Base-by-base conservation (phyloP, 1,140 invertebrate genomes). In the Zaprionus africanus region DNA sequence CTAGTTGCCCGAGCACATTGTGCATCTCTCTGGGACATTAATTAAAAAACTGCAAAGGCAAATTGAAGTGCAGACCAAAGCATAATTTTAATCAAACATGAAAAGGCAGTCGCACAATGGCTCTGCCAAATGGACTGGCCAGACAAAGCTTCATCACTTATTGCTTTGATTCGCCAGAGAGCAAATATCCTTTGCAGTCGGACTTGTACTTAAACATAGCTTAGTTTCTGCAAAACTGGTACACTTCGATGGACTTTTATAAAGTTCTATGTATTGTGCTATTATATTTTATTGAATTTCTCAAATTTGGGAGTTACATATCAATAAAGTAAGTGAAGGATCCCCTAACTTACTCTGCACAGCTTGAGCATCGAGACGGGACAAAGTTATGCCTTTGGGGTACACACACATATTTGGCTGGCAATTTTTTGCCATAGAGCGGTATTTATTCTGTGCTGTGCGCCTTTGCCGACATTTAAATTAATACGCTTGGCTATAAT, bases 401-500 rank as follows among this genome's bases (percentile, higher is more conserved):
- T 13, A 49, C 22, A 36, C 15, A 58, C 61, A 71, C 53, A 69
- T 49, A 65, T 58, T 87, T 71, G 43, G 62, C 28, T 64, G 73
- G 36, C 13, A 17, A 66, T 82, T 80, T 66, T 77, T 71, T 76
- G 61, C 64, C 74, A 70, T 72, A 61, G 54, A 49, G 58, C 61
- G 26, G 65, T 90, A 73, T 90, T 85, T 90, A 79, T 79, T 85
- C 82, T 86, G 71, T 74, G 71, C 76, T 88, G 64, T 81, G 81
- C 60, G 85, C 78, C 72, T 88, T 88, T 90, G 85, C 80, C 82
- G 85, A 90, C 85, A 90, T 90, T 90, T 90, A 90, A 90, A 90
- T 90, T 90, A 90, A 90, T 90, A 90, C 85, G 85, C 85, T 90
- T 84, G 79, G 85, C 85, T 90, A 90, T 90, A 90, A 90, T 90